Conservation (phyloP, 2,113 vertebrate genomes). For the Pituophis catenifer region DNA sequence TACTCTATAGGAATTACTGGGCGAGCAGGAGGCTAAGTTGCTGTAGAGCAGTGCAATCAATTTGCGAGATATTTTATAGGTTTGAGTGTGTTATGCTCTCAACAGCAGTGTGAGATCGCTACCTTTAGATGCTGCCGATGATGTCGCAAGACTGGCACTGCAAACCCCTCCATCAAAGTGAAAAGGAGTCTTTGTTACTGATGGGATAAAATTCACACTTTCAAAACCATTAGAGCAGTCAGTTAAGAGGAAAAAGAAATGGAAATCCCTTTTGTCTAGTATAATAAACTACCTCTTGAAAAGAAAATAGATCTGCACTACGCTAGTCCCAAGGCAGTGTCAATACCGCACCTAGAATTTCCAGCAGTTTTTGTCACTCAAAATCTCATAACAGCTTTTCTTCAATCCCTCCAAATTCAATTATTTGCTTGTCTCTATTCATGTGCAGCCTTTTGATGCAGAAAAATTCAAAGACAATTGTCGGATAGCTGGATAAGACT, state of each 20-base stretch:
- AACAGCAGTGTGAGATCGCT: background rate
- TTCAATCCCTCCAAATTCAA: background rate
- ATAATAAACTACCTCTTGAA: background rate
- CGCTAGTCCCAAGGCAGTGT: background rate
- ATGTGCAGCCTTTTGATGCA: background rate
- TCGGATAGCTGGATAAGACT: background rate
- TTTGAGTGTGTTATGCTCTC: background rate
- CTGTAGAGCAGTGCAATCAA: background rate
- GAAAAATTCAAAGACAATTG: background rate
- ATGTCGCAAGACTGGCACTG: background rate
- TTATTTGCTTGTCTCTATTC: background rate
- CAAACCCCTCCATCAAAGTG: background rate
- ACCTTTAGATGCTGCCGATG: background rate
- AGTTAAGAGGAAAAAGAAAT: too few relatives aligned
- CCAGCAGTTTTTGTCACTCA: background rate
- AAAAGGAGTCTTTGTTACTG: background rate
- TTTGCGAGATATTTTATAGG: background rate
- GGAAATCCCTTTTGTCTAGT: background rate
- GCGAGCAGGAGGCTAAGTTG: background rate
- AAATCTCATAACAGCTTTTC: background rate
- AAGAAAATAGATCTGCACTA: background rate
- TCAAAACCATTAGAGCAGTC: background rate
- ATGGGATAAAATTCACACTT: background rate
- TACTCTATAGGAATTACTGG: background rate
- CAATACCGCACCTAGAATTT: background rate